Evolutionary conservation across 2,113 vertebrate species (phyloP).

Genomic region (Malurus melanocephalus): DNA sequence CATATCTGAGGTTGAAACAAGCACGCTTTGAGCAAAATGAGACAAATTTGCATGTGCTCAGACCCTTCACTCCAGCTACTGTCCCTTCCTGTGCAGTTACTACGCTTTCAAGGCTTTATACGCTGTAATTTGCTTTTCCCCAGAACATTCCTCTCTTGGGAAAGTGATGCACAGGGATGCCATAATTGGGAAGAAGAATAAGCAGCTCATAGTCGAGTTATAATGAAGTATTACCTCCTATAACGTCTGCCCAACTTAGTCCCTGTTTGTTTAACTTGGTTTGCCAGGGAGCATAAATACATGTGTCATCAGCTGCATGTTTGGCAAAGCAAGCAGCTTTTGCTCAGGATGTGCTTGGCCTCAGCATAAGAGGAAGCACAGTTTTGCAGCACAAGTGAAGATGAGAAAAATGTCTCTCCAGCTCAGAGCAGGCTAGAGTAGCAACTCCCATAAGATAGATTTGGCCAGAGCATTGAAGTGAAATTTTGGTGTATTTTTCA

Average conservation of each 20-base stretch:
- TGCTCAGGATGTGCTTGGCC: constrained; percentile 9
- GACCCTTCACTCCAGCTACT: background rate
- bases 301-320: constrained; percentile 24
- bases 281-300: constrained; percentile 62
- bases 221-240: constrained; percentile 30
- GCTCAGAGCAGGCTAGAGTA: background rate
- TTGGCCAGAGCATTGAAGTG: background rate
- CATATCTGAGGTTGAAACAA: constrained; percentile 26
- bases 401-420: constrained; percentile 31
- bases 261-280: constrained; percentile 35
- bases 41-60: background rate
- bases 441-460: constrained; percentile 7
- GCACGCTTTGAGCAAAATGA: background rate
- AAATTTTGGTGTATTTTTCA: constrained; percentile 36
- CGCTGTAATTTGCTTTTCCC: background rate
- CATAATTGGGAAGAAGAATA: constrained; percentile 43
- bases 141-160: background rate
- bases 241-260: constrained; percentile 6
- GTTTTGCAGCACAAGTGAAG: constrained; percentile 14
- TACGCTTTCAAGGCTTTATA: background rate
- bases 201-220: background rate
- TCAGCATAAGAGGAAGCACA: constrained; percentile 3
- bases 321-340: constrained; percentile 24
- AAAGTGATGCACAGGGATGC: background rate
- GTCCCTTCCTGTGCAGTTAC: background rate